A percentile compares a stretch with the other conserved stretches of the same genome.
phyloP scores from a whole-genome alignment of 2,888 invertebrate species.

The Eupelmus urozonus region DNA sequence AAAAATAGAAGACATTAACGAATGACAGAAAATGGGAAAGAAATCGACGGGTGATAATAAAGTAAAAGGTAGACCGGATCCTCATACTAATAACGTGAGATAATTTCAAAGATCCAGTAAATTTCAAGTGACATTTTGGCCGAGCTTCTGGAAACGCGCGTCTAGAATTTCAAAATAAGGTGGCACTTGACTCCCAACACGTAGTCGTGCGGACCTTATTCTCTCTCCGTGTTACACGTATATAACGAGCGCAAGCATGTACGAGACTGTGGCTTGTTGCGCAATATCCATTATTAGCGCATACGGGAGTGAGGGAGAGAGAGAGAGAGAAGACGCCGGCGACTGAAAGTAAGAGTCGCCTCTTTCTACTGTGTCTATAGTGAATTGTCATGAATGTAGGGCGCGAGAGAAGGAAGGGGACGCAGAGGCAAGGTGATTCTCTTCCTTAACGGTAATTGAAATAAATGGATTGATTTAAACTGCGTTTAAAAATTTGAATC shows the following conservation, averaged over 20 bases:
- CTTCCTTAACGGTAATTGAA: no score
- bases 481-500: neutral
- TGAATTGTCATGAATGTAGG: constrained; percentile 38
- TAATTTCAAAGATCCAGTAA: constrained; percentile 14
- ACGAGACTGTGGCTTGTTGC: constrained; percentile 59
- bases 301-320: constrained; percentile 66
- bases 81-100: constrained; percentile 30
- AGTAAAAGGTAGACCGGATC: neutral
- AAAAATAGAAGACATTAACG: no score
- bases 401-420: constrained; percentile 16
- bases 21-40: neutral
- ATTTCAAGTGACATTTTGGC: constrained; percentile 29
- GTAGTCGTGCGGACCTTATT: constrained; percentile 48
- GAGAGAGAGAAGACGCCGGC: constrained; percentile 8
- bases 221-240: constrained; percentile 24
- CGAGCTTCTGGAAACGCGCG: constrained; percentile 21
- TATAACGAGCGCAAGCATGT: constrained; percentile 14
- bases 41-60: neutral
- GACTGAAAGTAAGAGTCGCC: constrained; percentile 74
- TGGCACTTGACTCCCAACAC: constrained; percentile 18
- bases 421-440: no score
- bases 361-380: constrained; percentile 51
- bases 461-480: no score
- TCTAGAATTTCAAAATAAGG: constrained; percentile 49
- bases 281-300: constrained; percentile 68